These are phyloP conservation scores for Gymnarchus niloticus DNA, from an alignment of 2,113 vertebrate genomes.

Conservation along the genomic window DNA sequence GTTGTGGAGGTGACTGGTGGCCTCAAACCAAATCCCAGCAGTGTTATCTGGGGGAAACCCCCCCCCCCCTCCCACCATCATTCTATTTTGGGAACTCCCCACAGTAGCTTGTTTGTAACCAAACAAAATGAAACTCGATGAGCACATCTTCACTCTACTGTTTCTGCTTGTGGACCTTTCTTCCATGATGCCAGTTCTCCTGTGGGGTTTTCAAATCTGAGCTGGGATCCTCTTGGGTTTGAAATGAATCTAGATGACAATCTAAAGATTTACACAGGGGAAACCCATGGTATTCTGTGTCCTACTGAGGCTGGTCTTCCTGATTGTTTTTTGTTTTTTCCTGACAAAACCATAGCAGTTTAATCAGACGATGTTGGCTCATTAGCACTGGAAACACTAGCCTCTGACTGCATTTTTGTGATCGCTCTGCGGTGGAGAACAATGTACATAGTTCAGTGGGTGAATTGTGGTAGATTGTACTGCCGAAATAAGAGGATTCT, in stretches of 20 bases:
- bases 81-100: not conserved
- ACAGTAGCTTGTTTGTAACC: not conserved
- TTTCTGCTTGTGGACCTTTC: not conserved
- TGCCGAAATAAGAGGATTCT: conserved; percentile 27
- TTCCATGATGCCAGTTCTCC: not conserved
- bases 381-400: not conserved
- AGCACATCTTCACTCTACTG: not conserved
- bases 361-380: not conserved
- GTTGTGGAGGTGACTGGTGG: not conserved
- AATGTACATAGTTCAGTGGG: conserved; percentile 47
- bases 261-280: not conserved
- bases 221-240: not conserved
- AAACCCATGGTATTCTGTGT: not conserved
- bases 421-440: conserved; percentile 51
- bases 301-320: not conserved
- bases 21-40: not conserved
- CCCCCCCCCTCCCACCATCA: not conserved
- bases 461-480: conserved; percentile 26
- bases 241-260: not conserved
- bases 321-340: not conserved
- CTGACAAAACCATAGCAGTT: conserved; percentile 45
- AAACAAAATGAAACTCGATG: not conserved
- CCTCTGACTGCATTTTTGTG: conserved; percentile 33
- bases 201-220: not conserved
- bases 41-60: not conserved